Conservation (phyloP, 2,113 vertebrate species). For the Eonycteris spelaea region DNA sequence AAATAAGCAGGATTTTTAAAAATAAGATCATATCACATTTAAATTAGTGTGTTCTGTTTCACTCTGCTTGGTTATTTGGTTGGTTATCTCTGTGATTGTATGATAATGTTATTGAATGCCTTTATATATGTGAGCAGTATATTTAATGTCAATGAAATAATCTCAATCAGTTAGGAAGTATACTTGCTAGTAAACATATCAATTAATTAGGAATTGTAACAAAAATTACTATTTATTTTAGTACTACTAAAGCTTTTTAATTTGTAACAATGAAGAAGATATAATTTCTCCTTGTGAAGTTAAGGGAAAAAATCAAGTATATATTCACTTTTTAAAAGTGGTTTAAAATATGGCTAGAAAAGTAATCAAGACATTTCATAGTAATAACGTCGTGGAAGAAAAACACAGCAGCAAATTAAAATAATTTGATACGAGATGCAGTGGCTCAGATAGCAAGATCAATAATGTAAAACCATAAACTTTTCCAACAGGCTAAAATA, state of each 20-base stretch:
- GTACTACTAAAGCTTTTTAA: neutral
- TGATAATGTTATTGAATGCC: fast-evolving
- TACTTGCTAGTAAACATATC: neutral
- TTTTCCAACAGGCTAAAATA: neutral
- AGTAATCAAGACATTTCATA: neutral
- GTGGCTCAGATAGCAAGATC: neutral
- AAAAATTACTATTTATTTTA: neutral
- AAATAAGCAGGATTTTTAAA: neutral
- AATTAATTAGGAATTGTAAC: neutral
- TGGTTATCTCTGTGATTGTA: neutral
- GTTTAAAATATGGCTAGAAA: neutral
- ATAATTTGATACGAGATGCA: neutral
- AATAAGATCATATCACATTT: too few relatives aligned
- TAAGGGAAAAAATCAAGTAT: neutral
- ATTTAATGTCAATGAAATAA: neutral
- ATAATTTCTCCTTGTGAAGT: neutral
- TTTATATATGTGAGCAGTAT: neutral
- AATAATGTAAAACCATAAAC: neutral
- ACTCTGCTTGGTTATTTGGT: neutral
- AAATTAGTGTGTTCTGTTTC: neutral
- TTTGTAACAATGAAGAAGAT: neutral
- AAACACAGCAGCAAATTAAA: neutral
- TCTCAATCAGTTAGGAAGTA: neutral
- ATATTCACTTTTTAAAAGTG: neutral
- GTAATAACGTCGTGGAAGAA: neutral